These are phyloP conservation scores for Anodontia alba DNA, from an alignment of 2,888 invertebrate genomes.

Conservation along the genomic window DNA sequence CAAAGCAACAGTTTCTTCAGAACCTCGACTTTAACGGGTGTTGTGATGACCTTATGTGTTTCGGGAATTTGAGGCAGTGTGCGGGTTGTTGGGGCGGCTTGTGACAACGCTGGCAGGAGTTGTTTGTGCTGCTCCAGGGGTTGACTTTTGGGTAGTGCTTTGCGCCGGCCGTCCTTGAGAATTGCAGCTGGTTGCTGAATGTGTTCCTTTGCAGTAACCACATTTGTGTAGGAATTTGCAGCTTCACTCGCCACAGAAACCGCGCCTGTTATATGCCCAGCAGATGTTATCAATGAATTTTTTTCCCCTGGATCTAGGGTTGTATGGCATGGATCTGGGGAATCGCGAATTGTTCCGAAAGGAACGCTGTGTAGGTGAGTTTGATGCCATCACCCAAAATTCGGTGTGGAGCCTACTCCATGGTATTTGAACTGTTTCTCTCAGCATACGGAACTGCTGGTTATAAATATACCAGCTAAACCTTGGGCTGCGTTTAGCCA, in stretches of 20 bases:
- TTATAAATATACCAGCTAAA: slow-evolving; percentile 1
- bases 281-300: slow-evolving; percentile 10
- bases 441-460: slow-evolving; percentile 14
- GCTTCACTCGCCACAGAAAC: background rate
- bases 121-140: background rate
- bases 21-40: background rate
- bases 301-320: background rate
- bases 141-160: background rate
- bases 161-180: background rate
- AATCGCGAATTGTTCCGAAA: background rate
- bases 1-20: background rate
- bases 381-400: slow-evolving; percentile 20
- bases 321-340: background rate
- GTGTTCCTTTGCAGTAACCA: slow-evolving; percentile 23
- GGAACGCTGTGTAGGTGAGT: background rate
- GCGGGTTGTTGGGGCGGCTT: background rate
- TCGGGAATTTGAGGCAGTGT: background rate
- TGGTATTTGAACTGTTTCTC: background rate
- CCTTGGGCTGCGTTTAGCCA: slow-evolving; percentile 15
- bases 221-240: slow-evolving; percentile 19
- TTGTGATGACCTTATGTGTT: background rate
- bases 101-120: background rate
- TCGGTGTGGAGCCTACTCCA: slow-evolving; percentile 16
- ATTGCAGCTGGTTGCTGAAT: background rate
- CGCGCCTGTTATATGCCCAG: slow-evolving; percentile 17